Evolutionary conservation across 2,113 vertebrate species (phyloP), one percentile per base, ranked within the genome.

Genomic region (Misgurnus mizolepis): DNA sequence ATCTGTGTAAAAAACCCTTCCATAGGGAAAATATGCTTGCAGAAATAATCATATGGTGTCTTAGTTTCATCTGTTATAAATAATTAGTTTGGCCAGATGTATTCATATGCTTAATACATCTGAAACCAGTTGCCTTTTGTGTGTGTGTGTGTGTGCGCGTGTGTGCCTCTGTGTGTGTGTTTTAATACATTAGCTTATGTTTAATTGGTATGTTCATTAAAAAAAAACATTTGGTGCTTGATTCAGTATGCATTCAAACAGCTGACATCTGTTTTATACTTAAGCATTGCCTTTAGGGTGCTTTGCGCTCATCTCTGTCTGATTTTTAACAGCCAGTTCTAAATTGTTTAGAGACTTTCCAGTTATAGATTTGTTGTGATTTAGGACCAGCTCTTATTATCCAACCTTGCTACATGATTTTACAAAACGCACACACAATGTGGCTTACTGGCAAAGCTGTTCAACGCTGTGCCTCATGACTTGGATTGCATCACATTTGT

Each of bases 211-310:
- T 58, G 55, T 76, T 76, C 60, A 64, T 76, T 22, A 22, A 34
- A 34, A 76, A n/a, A 62, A 64, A 55, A 47, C 62, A 40, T 11
- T 77, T 77, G 62, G 61, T 66, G 61, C 50, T 65, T 77, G 74
- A 76, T 55, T 77, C 74, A 50, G 61, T 62, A 66, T 55, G 47
- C 45, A 58, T 76, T 76, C 45, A 66, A 14, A 50, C 17, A 50
- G 27, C 47, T 66, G 62, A 77, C 62, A 77, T 77, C 62, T 77
- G 61, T 77, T 65, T 17, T 45, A 41, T 66, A 40, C 58, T 76
- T 62, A n/a, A 49, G 58, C 27, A 73, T 22, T 73, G 55, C 60
- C 73, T 76, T 5, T 55, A 66, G 74, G 74, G 39, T 53, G 9
- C 27, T 53, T 66, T 40, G 15, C 53, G 47, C 45, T 66, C 22